A percentile compares a stretch with the other conserved stretches of the same genome.
phyloP scores from a whole-genome alignment of 2,888 invertebrate species.

The Caenorhabditis panamensis region DNA sequence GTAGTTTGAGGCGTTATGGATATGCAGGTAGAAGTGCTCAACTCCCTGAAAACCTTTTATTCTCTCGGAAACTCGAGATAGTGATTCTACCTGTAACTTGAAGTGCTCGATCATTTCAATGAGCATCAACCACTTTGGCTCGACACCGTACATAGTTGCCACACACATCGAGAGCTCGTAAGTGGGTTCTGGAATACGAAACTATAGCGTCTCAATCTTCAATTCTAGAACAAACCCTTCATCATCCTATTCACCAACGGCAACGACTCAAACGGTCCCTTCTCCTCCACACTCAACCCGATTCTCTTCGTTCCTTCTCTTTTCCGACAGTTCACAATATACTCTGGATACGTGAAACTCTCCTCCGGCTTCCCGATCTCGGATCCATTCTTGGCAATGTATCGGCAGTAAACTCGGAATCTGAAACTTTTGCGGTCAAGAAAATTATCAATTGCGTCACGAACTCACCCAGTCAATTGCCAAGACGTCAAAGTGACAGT shows the following conservation, averaged over 20 bases:
- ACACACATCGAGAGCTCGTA: slow-evolving; percentile 51
- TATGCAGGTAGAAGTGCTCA: slow-evolving; percentile 43
- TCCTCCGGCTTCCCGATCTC: slow-evolving; percentile 29
- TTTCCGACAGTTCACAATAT: slow-evolving; percentile 39
- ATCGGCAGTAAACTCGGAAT: slow-evolving; percentile 37
- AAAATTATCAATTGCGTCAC: neutral
- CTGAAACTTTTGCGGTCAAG: slow-evolving; percentile 3
- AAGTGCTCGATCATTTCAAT: slow-evolving; percentile 51
- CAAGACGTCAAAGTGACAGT: slow-evolving; percentile 38
- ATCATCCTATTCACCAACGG: slow-evolving; percentile 27
- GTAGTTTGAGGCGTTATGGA: slow-evolving; percentile 23
- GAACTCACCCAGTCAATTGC: slow-evolving; percentile 5
- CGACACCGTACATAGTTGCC: slow-evolving; percentile 36
- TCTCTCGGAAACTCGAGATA: too few species aligned
- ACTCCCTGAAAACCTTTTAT: slow-evolving; percentile 15
- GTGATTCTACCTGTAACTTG: slow-evolving; percentile 51
- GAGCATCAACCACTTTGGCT: slow-evolving; percentile 54
- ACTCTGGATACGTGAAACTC: slow-evolving; percentile 42
- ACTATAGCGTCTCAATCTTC: neutral
- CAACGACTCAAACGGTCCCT: slow-evolving; percentile 11
- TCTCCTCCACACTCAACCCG: slow-evolving; percentile 25
- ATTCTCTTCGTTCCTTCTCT: slow-evolving; percentile 32
- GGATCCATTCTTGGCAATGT: slow-evolving; percentile 1
- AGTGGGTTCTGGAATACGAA: slow-evolving; percentile 7
- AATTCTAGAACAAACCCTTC: slow-evolving; percentile 10